Evolutionary conservation across 2,888 invertebrate genomes (phyloP), one percentile per base, ranked within the genome.

Genomic region (Chouioia cunea): DNA sequence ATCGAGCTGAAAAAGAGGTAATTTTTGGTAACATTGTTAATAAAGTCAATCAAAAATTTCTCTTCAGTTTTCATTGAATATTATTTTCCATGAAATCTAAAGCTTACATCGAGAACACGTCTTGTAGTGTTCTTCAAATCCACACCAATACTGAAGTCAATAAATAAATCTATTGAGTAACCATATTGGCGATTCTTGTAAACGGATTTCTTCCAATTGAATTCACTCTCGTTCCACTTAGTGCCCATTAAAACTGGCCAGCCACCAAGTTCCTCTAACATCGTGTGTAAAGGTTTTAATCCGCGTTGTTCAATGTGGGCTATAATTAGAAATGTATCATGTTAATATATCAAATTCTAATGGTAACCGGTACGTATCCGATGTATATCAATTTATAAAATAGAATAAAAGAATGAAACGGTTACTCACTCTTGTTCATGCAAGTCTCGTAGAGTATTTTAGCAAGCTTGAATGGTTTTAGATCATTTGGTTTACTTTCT

Each of bases 201-300:
- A 8, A 95, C 93, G 0, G 93, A 92, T 76, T 92, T 88, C 78
- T 91, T 92, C 97, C 97, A 97, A 74, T 91, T 89, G 88, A 94
- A 97, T 14, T 87, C 84, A 0, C 84, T 85, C 2, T 90, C 90
- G 76, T 91, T 89, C 96, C 96, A 97, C 0, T 82, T 75, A 43
- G 90, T 88, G 0, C 93, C 95, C 75, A 93, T 92, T 47, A 97
- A 87, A n/a, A 94, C 93, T 0, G 98, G 97, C 97, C 97, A 98
- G 2, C 97, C 97, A 0, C 97, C 97, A 22, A 97, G 88, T n/a
- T 89, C 87, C 46, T 89, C 88, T 65, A 97, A 86, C 82, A 96
- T 91, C 0, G 89, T 87, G 66, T 90, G 85, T 48, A 97, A 89
- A 0, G 97, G 96, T 2, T 87, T 86, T 53, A 93, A 85, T 0